These are phyloP conservation scores for Melanchra persicariae DNA, from an alignment of 2,888 invertebrate genomes.

Conservation along the genomic window DNA sequence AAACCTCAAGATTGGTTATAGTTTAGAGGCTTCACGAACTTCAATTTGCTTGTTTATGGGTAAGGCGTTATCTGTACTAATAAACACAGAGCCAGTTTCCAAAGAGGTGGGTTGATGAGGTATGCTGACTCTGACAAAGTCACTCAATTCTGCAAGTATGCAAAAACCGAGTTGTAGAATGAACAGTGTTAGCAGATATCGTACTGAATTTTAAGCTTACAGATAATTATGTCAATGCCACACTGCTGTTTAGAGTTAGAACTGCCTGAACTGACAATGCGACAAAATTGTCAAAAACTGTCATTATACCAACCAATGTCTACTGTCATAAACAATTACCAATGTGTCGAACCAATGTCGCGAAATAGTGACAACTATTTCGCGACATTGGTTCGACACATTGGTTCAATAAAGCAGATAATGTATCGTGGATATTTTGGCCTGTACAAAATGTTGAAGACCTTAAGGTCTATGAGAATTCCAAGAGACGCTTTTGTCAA, in stretches of 20 bases:
- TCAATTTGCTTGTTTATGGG: not conserved
- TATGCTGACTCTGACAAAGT: too few species aligned
- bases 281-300: too few species aligned
- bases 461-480: slow-evolving; percentile 47
- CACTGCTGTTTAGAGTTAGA: not conserved
- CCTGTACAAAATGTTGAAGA: slow-evolving; percentile 63
- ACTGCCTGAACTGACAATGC: too few species aligned
- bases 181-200: not conserved
- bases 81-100: not conserved
- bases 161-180: too few species aligned
- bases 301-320: too few species aligned
- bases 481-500: slow-evolving; percentile 39
- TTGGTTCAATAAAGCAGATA: too few species aligned
- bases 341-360: too few species aligned
- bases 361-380: too few species aligned
- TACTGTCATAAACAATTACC: too few species aligned
- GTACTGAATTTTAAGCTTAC: not conserved
- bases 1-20: slow-evolving; percentile 32
- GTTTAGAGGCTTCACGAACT: not conserved
- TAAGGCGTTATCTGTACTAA: not conserved
- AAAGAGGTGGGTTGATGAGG: not conserved
- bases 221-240: not conserved
- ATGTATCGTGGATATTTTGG: too few species aligned
- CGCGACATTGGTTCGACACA: too few species aligned
- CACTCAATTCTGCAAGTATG: too few species aligned